Base-by-base conservation (phyloP, 2,113 vertebrate species). In the Pelobates fuscus region DNA sequence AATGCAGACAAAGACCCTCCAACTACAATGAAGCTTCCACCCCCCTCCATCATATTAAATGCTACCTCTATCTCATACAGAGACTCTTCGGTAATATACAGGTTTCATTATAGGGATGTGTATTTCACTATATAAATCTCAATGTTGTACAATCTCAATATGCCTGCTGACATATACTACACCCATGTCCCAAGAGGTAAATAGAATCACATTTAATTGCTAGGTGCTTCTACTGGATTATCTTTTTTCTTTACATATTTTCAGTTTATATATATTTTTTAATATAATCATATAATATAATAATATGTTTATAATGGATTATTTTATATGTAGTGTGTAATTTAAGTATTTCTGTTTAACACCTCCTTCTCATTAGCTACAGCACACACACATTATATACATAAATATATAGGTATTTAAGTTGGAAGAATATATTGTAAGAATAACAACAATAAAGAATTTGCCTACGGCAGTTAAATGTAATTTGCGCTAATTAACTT, bases 1-100 rank as follows among this genome's bases (percentile, higher is more conserved):
- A 83, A 82, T 80, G 79, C 78, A 82, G 82, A 79, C 21, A 81
- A 78, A 82, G 70, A 63, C 78, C 76, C 81, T 61, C 76, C 79
- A 83, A 85, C 73, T 59, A 80, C 80, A 70, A 80, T 79, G 78
- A 78, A 81, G 71, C 66, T 70, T 43, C 67, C 46, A 78, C 46
- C 72, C 73, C 72, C 64, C 65, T 77, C 73, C 65, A 77, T 77
- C 73, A 77, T 77, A 77, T 77, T 77, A 77, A 77, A 77, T 77
- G 73, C 73, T 77, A 68, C 73, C 55, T 77, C 73, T 57, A 77
- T 77, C 65, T 52, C 24, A 55, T 54, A 61, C 71, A 66, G 25
- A 68, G 64, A 46, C 73, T 60, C 57, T 67, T 55, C 17, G 41
- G 43, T 77, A 77, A 77, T 68, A 77, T 68, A 77, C 73, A 77